Base-by-base conservation (phyloP, 2,888 invertebrate genomes). In the Eutolmus rufibarbis region DNA sequence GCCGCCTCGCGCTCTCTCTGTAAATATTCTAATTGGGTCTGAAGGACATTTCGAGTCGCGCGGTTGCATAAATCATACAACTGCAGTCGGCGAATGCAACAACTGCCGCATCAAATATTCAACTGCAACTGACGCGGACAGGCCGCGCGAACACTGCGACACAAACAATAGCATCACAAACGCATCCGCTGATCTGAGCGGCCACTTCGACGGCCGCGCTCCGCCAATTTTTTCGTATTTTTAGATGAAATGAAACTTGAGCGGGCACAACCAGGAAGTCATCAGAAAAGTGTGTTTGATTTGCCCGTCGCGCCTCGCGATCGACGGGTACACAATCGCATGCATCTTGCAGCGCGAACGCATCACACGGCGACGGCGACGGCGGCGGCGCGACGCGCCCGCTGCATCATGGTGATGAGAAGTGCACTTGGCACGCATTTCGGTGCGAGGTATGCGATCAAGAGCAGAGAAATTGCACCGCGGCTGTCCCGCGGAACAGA, bases 401-500 rank as follows among this genome's bases (percentile, higher is more conserved):
- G 82, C 88, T 76, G 34, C 14, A 9, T 46, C 76, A 14, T n/a
- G 5, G 12, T 14, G 31, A 82, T 66, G 31, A 82, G 82, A 82
- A 34, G 34, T 89, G 89, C 88, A 89, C 89, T 90, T 90, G 89
- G 89, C 89, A 89, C 89, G 89, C 89, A 89, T 89, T 90, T 89
- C 87, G 78, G 76, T 88, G 86, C 66, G 40, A 74, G 82, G 79
- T 43, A 74, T 43, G 40, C 43, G 46, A 28, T 74, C 43, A 74
- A 85, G 46, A 74, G 74, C 74, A 40, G 43, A 74, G 74, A 74
- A 74, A 46, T 31, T 46, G 84, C 28, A 31, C 2, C 23, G 57
- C 23, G 7, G 4, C n/a, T 51, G 7, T 51, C 2, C 51, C n/a
- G 46, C 85, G 85, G 74, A 74, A 74, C 46, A 51, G 34, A 23